A percentile compares a stretch with the other conserved stretches of the same genome.
phyloP scores from a whole-genome alignment of 2,797 vertebrate genomes.

The Enoplosus armatus region DNA sequence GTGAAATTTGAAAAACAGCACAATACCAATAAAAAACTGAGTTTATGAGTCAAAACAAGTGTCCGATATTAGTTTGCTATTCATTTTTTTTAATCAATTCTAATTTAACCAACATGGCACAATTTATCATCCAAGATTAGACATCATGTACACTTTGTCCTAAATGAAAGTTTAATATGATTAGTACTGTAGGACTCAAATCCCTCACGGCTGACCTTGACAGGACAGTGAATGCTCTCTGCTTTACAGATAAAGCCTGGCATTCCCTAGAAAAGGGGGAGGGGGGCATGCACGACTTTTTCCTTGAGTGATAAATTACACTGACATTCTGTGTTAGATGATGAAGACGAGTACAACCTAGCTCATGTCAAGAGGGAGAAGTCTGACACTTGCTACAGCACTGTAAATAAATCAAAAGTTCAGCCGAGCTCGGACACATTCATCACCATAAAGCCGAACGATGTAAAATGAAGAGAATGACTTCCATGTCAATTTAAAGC shows the following conservation, averaged over 20 bases:
- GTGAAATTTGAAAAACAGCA: neutral
- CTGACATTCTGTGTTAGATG: slow-evolving; percentile 58
- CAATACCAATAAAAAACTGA: neutral
- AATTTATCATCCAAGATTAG: slow-evolving; percentile 2
- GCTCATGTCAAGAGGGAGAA: slow-evolving; percentile 40
- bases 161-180: slow-evolving; percentile 3
- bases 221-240: slow-evolving; percentile 49
- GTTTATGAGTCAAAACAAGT: neutral
- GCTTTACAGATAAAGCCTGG: slow-evolving; percentile 59
- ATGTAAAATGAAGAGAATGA: slow-evolving; percentile 48
- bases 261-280: slow-evolving; percentile 36
- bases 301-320: slow-evolving; percentile 65
- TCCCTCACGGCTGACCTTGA: slow-evolving; percentile 58
- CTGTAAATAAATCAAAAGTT: slow-evolving; percentile 52
- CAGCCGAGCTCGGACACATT: slow-evolving; percentile 52
- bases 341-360: slow-evolving; percentile 51
- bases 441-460: slow-evolving; percentile 49
- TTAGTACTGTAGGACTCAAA: slow-evolving; percentile 31
- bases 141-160: neutral
- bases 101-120: slow-evolving; percentile 1
- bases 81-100: neutral
- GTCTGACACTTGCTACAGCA: slow-evolving; percentile 39
- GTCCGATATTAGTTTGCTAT: neutral
- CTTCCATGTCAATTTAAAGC: slow-evolving; percentile 34
- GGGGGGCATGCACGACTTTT: slow-evolving; percentile 56